Base-by-base conservation (phyloP, 2,797 vertebrate genomes). In the Pipistrellus kuhlii region DNA sequence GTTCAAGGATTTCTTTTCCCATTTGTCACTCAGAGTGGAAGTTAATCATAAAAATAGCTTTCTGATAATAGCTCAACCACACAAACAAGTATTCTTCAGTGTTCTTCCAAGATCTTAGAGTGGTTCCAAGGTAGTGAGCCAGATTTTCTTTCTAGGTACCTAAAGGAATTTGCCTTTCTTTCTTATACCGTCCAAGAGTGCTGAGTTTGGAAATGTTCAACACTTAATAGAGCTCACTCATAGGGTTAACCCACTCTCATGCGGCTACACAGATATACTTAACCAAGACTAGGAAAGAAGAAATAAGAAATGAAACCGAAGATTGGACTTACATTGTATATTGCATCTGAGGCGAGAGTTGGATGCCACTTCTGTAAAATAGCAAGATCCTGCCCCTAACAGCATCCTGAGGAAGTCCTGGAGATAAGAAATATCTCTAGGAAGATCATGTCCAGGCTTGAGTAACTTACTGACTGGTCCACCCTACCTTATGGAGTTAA, bases 1-100 rank as follows among this genome's bases (percentile, higher is more conserved):
- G 85, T 95, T 94, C 80, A 94, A 96, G 86, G 84, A 93, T 83
- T 76, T 93, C 55, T 85, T 88, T 93, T 85, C 66, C 73, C 46
- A n/a, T 76, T 91, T 95, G 64, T 81, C 53, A 59, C 87, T 89
- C 76, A 62, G 59, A 90, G 85, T 91, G 92, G 86, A 95, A 93
- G 51, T 64, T 88, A 81, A 68, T 94, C 41, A 78, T 94, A 89
- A 93, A 94, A 93, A 92, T 46, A 96, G 73, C 64, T 89, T 21
- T 69, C 81, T 93, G 55, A 81, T n/a, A 94, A 76, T 51, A 95
- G 59, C 38, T 35, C n/a, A 81, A 27, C 8, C 76, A 14, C 64
- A 77, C 12, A 78, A 91, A 89, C 62, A 95, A 89, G n/a, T 18
- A 48, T 77, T 59, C 41, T 35, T 93, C 7, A 6, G 59, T 53